These are phyloP conservation scores for Sebastes elongatus DNA, from an alignment of 2,797 vertebrate genomes.

Conservation along the genomic window DNA sequence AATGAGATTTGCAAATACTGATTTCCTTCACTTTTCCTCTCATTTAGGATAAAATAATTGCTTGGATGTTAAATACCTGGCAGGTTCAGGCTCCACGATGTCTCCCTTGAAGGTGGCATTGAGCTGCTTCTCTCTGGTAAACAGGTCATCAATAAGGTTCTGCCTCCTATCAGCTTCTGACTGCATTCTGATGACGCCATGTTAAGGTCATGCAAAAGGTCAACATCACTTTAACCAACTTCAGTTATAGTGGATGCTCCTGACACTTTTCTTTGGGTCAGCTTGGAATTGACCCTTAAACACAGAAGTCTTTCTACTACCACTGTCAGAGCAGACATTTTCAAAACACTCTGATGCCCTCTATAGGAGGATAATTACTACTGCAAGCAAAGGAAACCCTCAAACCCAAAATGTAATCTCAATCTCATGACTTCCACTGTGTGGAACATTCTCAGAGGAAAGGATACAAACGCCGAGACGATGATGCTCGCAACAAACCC, in stretches of 20 bases:
- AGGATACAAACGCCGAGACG: slow-evolving; percentile 91
- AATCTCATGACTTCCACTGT: slow-evolving; percentile 30
- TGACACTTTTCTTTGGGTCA: background rate
- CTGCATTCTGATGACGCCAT: slow-evolving; percentile 85
- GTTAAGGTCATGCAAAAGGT: slow-evolving; percentile 61
- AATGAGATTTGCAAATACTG: background rate
- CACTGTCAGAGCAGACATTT: background rate
- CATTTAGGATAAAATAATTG: background rate
- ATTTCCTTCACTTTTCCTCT: background rate
- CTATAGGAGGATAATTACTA: slow-evolving; percentile 51
- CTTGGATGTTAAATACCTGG: slow-evolving; percentile 82
- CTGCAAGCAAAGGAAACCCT: slow-evolving; percentile 8
- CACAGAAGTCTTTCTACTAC: background rate
- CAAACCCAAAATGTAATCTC: background rate
- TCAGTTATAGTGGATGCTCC: background rate
- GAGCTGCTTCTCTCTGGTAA: slow-evolving; percentile 91
- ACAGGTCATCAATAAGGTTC: slow-evolving; percentile 92
- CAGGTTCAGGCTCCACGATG: slow-evolving; percentile 83
- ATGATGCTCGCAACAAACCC: slow-evolving; percentile 86
- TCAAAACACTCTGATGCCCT: slow-evolving; percentile 63
- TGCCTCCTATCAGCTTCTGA: slow-evolving; percentile 95
- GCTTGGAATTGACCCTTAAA: background rate
- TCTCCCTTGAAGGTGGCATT: slow-evolving; percentile 90
- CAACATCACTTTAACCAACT: background rate
- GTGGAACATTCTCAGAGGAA: slow-evolving; percentile 29